phyloP scores from a whole-genome alignment of 2,888 invertebrate genomes.

The Pachliopta kotzebuea region DNA sequence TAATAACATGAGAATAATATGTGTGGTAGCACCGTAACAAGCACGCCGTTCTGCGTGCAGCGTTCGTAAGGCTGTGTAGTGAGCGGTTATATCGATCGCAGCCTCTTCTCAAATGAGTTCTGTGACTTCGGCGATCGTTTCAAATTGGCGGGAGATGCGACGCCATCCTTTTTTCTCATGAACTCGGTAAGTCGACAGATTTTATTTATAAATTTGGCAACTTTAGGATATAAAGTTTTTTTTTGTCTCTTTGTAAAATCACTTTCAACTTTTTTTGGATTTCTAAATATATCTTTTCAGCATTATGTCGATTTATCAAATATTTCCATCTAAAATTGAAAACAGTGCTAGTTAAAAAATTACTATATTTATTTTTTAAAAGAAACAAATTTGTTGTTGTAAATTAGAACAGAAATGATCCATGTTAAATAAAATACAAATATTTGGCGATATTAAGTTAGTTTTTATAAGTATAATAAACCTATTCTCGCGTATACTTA shows the following conservation, averaged over 20 bases:
- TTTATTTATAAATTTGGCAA: neutral
- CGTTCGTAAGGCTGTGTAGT: slow-evolving; percentile 60
- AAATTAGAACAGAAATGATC: too few relatives aligned
- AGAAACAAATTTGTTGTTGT: too few relatives aligned
- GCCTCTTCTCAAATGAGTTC: slow-evolving; percentile 60
- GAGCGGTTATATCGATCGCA: slow-evolving; percentile 72
- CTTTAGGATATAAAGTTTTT: neutral
- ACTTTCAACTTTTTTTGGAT: neutral
- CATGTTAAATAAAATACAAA: too few relatives aligned
- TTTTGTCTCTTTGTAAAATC: neutral
- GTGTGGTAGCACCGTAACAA: slow-evolving; percentile 66
- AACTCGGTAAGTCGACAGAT: slow-evolving; percentile 35
- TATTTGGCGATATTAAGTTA: too few relatives aligned
- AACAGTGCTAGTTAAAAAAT: too few relatives aligned
- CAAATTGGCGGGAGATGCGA: slow-evolving; percentile 68
- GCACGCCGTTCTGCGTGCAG: slow-evolving; percentile 56
- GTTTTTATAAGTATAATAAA: too few relatives aligned
- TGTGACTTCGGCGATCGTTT: slow-evolving; percentile 64
- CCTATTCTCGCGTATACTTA: neutral
- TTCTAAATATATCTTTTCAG: neutral
- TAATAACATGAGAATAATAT: slow-evolving; percentile 78
- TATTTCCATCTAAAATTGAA: too few relatives aligned
- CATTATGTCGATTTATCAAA: too few relatives aligned
- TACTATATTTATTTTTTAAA: too few relatives aligned
- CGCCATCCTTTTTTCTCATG: slow-evolving; percentile 43